These are phyloP conservation scores for Zingel zingel DNA, from an alignment of 2,113 vertebrate species.

Conservation along the genomic window DNA sequence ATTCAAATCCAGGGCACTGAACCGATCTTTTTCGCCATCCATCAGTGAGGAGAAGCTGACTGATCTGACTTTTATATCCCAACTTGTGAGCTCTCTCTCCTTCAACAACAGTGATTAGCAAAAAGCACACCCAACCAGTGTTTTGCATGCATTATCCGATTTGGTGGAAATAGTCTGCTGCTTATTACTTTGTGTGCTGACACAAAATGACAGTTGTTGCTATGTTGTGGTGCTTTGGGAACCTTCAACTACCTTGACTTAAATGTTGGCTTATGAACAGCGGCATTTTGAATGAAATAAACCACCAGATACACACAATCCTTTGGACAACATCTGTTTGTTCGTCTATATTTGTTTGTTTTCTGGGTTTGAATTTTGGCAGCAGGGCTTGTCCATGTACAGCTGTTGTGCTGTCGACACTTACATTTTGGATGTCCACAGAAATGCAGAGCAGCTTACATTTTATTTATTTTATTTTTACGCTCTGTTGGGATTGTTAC, in stretches of 20 bases:
- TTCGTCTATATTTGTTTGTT: background rate
- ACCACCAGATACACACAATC: background rate
- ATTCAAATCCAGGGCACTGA: background rate
- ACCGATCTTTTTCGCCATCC: background rate
- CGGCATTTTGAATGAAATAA: background rate
- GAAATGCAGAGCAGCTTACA: background rate
- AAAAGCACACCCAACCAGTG: background rate
- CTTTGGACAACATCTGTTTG: slow-evolving; percentile 1
- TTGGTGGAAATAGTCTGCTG: background rate
- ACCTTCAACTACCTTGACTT: background rate
- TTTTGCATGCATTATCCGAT: background rate
- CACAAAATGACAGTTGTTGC: slow-evolving; percentile 3
- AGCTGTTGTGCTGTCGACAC: background rate
- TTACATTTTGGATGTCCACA: background rate
- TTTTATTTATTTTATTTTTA: background rate
- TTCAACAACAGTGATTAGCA: background rate
- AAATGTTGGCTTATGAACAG: background rate
- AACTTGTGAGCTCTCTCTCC: background rate
- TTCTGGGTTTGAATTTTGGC: slow-evolving; percentile 5
- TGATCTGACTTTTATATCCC: background rate
- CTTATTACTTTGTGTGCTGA: background rate
- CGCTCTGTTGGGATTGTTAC: background rate
- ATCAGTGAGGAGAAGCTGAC: background rate
- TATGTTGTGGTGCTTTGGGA: background rate
- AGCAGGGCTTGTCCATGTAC: background rate